These are phyloP conservation scores for Zaprionus camerounensis DNA, from an alignment of 1,140 invertebrate genomes.

Conservation along the genomic window DNA sequence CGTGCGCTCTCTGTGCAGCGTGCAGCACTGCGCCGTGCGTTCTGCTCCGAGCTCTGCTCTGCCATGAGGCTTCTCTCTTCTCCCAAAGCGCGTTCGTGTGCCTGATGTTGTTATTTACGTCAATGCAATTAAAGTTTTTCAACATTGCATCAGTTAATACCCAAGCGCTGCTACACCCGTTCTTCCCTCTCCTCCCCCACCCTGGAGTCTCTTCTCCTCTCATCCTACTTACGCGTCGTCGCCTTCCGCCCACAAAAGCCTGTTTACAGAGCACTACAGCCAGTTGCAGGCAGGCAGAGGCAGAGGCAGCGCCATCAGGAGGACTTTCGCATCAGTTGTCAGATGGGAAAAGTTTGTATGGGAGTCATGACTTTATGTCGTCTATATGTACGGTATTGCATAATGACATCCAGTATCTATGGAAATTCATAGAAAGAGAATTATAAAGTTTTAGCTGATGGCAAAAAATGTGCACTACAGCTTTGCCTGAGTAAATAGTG, in stretches of 20 bases:
- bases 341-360: constrained; percentile 37
- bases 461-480: no score
- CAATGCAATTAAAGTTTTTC: constrained; percentile 78
- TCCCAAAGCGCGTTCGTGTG: constrained; percentile 20
- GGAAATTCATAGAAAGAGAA: background rate
- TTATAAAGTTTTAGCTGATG: background rate
- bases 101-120: constrained; percentile 62
- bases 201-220: background rate
- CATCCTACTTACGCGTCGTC: constrained; percentile 2
- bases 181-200: background rate
- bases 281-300: constrained; percentile 13
- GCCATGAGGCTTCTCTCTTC: background rate
- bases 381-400: constrained; percentile 3
- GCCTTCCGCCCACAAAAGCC: constrained; percentile 26
- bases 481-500: background rate
- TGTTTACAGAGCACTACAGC: constrained; percentile 25
- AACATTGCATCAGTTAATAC: constrained; percentile 60
- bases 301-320: constrained; percentile 4
- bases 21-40: constrained; percentile 11
- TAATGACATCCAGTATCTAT: constrained; percentile 15
- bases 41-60: constrained; percentile 8
- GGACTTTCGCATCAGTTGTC: constrained; percentile 37
- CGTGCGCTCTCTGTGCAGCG: constrained; percentile 9
- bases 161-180: constrained; percentile 21
- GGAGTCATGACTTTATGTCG: constrained; percentile 14